phyloP scores from a whole-genome alignment of 2,888 invertebrate genomes.

The Crioceris asparagi region DNA sequence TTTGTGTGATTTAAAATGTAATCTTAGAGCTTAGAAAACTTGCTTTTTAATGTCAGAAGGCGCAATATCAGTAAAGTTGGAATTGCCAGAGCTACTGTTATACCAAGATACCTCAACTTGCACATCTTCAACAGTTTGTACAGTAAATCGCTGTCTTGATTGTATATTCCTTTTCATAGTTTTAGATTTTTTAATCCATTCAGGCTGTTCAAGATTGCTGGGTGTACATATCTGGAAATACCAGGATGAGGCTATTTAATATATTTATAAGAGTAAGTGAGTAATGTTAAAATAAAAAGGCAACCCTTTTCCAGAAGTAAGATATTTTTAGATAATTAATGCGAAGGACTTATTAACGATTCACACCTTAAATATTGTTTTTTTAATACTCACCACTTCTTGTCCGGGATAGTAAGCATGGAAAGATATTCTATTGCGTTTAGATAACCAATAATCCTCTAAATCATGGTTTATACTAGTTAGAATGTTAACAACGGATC shows the following conservation, averaged over 20 bases:
- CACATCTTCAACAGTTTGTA: slow-evolving; percentile 72
- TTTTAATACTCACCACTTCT: slow-evolving; percentile 33
- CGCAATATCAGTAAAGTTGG: slow-evolving; percentile 57
- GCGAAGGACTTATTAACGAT: too few species aligned
- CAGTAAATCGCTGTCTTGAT: slow-evolving; percentile 48
- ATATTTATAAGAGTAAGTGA: slow-evolving; percentile 1
- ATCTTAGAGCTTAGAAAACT: too few species aligned
- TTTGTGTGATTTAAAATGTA: too few species aligned
- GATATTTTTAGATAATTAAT: background rate
- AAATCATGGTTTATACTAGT: slow-evolving; percentile 34
- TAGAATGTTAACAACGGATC: slow-evolving; percentile 33
- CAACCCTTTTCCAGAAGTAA: background rate
- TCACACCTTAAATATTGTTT: too few species aligned
- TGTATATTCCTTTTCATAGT: slow-evolving; percentile 49
- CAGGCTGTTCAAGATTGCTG: slow-evolving; percentile 61
- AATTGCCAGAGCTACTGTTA: slow-evolving; percentile 44
- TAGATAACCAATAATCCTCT: slow-evolving; percentile 34
- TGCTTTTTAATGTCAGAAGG: slow-evolving; percentile 67
- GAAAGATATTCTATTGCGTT: slow-evolving; percentile 29
- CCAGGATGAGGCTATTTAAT: too few species aligned
- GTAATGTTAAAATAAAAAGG: background rate
- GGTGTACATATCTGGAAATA: slow-evolving; percentile 38
- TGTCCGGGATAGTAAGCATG: slow-evolving; percentile 35
- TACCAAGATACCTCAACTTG: slow-evolving; percentile 81
- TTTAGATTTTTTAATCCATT: slow-evolving; percentile 70